A percentile compares a stretch with the other conserved stretches of the same genome.
Evolutionary conservation across 2,113 vertebrate genomes (phyloP).

Genomic region (Triplophysa siluroides): DNA sequence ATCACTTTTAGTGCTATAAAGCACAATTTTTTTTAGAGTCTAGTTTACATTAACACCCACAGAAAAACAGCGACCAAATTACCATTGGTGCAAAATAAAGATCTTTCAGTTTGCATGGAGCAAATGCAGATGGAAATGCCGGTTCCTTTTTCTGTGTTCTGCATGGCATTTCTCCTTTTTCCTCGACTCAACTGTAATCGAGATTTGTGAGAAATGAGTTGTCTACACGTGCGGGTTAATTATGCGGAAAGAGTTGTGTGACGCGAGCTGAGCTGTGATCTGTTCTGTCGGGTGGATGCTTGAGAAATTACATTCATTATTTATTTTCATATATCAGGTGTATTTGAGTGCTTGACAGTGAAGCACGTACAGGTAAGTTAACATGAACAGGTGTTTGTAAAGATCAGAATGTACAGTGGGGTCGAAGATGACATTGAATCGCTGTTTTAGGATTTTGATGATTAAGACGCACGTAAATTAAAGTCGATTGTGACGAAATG

Average conservation of each 20-base stretch:
- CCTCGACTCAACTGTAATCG: slow-evolving; percentile 65
- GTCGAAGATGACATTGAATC: no score
- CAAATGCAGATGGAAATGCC: slow-evolving; percentile 9
- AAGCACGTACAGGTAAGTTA: background rate
- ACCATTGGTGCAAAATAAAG: slow-evolving; percentile 16
- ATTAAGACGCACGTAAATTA: no score
- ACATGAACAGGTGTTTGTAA: no score
- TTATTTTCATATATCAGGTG: background rate
- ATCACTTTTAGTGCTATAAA: no score
- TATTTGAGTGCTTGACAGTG: background rate
- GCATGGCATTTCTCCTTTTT: slow-evolving; percentile 33
- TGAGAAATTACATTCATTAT: no score
- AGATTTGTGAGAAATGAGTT: slow-evolving; percentile 62
- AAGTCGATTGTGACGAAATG: no score
- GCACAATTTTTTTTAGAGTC: no score
- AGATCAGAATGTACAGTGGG: no score
- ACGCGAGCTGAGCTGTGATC: slow-evolving; percentile 66
- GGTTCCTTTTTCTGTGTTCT: slow-evolving; percentile 15
- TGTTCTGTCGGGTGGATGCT: slow-evolving; percentile 64
- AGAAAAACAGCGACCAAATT: slow-evolving; percentile 17
- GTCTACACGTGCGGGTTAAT: slow-evolving; percentile 73
- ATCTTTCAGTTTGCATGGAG: slow-evolving; percentile 39
- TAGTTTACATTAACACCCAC: background rate
- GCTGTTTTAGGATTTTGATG: no score
- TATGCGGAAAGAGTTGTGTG: slow-evolving; percentile 67